phyloP scores from a whole-genome alignment of 2,113 vertebrate species.

The Dipodomys stephensi region DNA sequence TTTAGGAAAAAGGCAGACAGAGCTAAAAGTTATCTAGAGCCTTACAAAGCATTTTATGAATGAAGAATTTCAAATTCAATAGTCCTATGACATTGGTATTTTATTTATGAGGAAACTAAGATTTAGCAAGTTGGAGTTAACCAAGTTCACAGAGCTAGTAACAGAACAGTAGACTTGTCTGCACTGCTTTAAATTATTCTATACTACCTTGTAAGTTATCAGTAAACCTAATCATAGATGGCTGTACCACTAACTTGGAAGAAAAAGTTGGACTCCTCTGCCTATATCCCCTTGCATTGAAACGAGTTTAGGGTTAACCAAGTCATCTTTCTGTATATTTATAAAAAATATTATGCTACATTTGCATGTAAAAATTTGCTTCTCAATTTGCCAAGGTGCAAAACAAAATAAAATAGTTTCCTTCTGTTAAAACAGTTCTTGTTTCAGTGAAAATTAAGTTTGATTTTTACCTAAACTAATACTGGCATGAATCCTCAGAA shows the following conservation, averaged over 20 bases:
- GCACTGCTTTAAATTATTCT: neutral
- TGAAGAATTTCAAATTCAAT: neutral
- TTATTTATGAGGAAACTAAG: slow-evolving; percentile 16
- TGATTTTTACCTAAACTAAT: neutral
- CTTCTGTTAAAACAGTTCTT: slow-evolving; percentile 1
- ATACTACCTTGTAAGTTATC: neutral
- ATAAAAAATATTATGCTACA: neutral
- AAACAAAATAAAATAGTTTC: slow-evolving; percentile 23
- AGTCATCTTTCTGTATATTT: neutral
- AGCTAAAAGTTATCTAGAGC: neutral
- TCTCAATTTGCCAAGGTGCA: neutral
- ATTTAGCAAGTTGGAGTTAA: neutral
- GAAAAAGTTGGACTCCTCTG: neutral
- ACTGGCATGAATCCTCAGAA: slow-evolving; percentile 11
- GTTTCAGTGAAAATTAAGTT: slow-evolving; percentile 8
- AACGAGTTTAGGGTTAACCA: neutral
- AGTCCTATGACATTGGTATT: neutral
- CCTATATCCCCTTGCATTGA: neutral
- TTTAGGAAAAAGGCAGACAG: neutral
- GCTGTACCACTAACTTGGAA: neutral
- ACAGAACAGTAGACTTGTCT: neutral
- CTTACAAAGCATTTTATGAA: neutral
- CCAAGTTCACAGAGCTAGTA: neutral
- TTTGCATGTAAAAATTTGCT: neutral
- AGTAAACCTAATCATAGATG: neutral